A percentile compares a stretch with the other conserved stretches of the same genome.
Conservation (phyloP, 2,888 invertebrate species). For the Synergus umbraculus region DNA sequence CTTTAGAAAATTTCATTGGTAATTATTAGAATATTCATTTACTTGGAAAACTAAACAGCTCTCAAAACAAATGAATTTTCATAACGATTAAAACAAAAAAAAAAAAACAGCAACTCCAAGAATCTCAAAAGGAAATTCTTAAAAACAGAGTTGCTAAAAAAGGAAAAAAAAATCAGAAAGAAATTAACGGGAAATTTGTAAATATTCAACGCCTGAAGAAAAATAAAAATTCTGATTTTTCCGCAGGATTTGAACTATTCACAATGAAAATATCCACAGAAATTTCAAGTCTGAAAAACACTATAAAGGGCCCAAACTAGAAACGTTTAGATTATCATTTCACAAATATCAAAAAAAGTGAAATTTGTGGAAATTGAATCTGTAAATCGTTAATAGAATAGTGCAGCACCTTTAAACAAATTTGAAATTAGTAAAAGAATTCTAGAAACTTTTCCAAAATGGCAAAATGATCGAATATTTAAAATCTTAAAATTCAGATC, state of each 20-base stretch:
- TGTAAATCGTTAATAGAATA: background rate
- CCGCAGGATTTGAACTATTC: background rate
- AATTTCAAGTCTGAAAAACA: background rate
- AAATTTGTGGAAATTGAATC: background rate
- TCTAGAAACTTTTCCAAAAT: background rate
- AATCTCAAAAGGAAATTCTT: conserved; percentile 4
- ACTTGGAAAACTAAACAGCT: background rate
- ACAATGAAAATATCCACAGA: background rate
- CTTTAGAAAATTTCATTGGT: background rate
- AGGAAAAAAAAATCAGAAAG: background rate
- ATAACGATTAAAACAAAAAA: background rate
- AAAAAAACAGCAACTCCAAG: background rate
- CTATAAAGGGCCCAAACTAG: background rate
- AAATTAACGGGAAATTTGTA: background rate
- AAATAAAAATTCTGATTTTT: background rate
- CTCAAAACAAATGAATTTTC: background rate
- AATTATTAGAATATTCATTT: background rate
- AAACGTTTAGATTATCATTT: background rate
- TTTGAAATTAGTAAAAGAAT: background rate
- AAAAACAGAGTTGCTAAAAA: background rate
- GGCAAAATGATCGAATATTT: background rate
- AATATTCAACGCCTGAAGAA: background rate
- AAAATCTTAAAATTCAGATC: background rate
- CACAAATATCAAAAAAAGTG: background rate
- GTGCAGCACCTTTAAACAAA: background rate